Percentiles rank a stretch among this genome's conserved stretches.
phyloP scores from a whole-genome alignment of 2,888 invertebrate genomes.

The Alloscopus bannaensis region DNA sequence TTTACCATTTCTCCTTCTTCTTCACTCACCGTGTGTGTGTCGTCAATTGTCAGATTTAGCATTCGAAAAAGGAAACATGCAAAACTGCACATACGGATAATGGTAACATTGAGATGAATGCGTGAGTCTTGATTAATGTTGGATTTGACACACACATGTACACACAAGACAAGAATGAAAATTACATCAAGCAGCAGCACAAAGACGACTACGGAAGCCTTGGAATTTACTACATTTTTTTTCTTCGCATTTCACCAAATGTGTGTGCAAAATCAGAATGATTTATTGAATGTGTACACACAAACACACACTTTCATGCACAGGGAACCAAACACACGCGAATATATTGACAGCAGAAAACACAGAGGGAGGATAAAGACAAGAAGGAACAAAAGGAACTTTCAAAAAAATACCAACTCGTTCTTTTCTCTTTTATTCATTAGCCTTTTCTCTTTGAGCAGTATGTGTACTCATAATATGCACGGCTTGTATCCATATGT shows the following conservation, averaged over 20 bases:
- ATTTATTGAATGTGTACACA: no score
- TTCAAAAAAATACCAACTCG: background rate
- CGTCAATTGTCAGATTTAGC: background rate
- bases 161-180: background rate
- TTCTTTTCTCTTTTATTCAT: background rate
- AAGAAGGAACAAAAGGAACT: background rate
- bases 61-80: background rate
- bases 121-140: constrained; percentile 16
- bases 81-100: background rate
- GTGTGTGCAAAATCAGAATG: no score
- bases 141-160: background rate
- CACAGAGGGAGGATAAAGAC: background rate
- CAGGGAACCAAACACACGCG: no score
- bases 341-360: no score
- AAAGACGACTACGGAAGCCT: no score
- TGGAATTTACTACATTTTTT: background rate
- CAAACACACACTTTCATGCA: no score
- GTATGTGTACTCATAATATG: no score
- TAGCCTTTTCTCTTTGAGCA: background rate
- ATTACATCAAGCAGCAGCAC: no score
- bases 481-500: background rate
- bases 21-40: background rate
- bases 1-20: no score
- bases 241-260: no score
- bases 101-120: background rate